phyloP scores from a whole-genome alignment of 2,113 vertebrate genomes.

The Heterotis niloticus region DNA sequence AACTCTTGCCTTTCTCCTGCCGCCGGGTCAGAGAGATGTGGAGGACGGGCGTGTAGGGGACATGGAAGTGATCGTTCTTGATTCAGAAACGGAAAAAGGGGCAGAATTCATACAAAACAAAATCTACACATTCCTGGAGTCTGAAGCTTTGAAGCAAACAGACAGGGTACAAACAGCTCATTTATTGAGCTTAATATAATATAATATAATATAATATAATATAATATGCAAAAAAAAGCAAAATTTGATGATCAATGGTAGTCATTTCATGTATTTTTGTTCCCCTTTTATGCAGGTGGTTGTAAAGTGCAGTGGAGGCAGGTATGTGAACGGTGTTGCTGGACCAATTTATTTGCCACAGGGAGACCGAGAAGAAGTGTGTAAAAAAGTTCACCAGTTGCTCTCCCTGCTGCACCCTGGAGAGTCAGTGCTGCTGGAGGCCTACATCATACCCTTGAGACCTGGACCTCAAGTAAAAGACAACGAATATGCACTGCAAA shows the following conservation, averaged over 20 bases:
- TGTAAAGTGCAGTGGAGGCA: slow-evolving; percentile 45
- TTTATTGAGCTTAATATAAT: no score
- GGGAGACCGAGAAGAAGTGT: slow-evolving; percentile 37
- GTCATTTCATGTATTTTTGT: background rate
- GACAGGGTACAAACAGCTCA: slow-evolving; percentile 19
- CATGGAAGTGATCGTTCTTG: slow-evolving; percentile 55
- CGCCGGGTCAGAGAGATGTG: background rate
- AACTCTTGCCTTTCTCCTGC: slow-evolving; percentile 62
- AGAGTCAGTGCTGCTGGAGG: slow-evolving; percentile 59
- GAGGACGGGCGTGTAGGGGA: slow-evolving; percentile 21
- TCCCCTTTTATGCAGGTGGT: slow-evolving; percentile 47
- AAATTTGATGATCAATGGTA: no score
- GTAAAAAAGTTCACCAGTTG: slow-evolving; percentile 31
- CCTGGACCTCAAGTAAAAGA: slow-evolving; percentile 7
- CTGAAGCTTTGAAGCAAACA: slow-evolving; percentile 49
- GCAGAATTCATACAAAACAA: slow-evolving; percentile 52
- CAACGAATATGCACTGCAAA: no score
- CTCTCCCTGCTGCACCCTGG: slow-evolving; percentile 59
- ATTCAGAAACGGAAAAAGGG: slow-evolving; percentile 53
- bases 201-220: no score
- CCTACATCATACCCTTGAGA: slow-evolving; percentile 46
- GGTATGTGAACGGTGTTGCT: slow-evolving; percentile 44
- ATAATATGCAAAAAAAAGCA: no score
- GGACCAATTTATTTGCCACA: slow-evolving; percentile 40
- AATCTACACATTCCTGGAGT: slow-evolving; percentile 58